These are phyloP conservation scores for Pheosia tremula DNA, from an alignment of 2,888 invertebrate genomes.

Conservation along the genomic window DNA sequence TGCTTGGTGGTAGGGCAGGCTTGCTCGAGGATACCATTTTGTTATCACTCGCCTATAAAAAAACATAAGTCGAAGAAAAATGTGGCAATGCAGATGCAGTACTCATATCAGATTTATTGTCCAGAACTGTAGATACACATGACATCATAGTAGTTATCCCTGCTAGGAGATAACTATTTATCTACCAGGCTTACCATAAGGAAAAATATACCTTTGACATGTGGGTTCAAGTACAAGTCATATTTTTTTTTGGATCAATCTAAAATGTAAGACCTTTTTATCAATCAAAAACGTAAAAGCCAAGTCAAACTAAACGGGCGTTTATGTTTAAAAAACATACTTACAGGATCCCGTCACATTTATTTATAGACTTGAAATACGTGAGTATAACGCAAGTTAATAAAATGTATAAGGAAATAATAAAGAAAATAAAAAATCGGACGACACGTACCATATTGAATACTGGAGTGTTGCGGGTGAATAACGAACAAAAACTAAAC, in stretches of 20 bases:
- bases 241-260: too few species aligned
- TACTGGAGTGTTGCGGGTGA: conserved; percentile 41
- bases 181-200: too few species aligned
- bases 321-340: not conserved
- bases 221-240: too few species aligned
- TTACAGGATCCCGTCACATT: conserved; percentile 54
- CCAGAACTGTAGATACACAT: too few species aligned
- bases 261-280: too few species aligned
- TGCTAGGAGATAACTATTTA: too few species aligned
- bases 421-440: conserved; percentile 22
- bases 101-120: too few species aligned
- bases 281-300: too few species aligned
- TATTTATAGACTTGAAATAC: conserved; percentile 58
- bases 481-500: conserved; percentile 53
- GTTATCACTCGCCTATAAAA: conserved; percentile 60
- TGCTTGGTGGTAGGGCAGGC: conserved; percentile 69
- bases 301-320: too few species aligned
- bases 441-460: conserved; percentile 62
- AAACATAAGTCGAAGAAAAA: not conserved
- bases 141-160: too few species aligned
- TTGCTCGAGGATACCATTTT: conserved; percentile 76
- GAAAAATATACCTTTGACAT: too few species aligned
- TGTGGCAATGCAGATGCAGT: too few species aligned
- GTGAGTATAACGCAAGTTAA: conserved; percentile 9
- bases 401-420: conserved; percentile 11